Percentiles rank a stretch among this genome's conserved stretches.
These are phyloP conservation scores for Zelleria hepariella DNA, from an alignment of 2,888 invertebrate genomes.

Conservation along the genomic window DNA sequence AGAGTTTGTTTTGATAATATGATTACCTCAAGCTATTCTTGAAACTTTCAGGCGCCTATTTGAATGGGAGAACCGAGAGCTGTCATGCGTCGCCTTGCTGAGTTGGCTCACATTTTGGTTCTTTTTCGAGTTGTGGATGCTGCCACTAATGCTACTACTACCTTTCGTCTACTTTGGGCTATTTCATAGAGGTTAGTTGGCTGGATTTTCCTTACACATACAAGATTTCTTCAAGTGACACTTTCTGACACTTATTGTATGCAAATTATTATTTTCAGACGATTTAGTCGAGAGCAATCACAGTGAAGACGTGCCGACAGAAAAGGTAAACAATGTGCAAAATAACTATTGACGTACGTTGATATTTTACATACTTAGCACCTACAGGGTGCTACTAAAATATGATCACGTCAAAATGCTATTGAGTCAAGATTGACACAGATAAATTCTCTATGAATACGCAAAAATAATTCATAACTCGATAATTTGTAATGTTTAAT, in stretches of 20 bases:
- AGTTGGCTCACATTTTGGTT: constrained; percentile 57
- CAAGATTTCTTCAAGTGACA: no score
- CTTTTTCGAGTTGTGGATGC: constrained; percentile 58
- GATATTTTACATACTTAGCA: background rate
- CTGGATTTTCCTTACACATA: no score
- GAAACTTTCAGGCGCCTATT: constrained; percentile 37
- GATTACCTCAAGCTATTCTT: no score
- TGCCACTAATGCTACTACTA: constrained; percentile 38
- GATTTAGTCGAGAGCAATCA: background rate
- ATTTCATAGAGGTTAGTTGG: constrained; percentile 19
- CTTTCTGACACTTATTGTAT: background rate
- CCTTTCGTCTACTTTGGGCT: constrained; percentile 33
- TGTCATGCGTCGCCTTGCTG: constrained; percentile 39
- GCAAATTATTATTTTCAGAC: background rate
- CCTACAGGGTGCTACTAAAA: background rate
- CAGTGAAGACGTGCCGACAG: background rate
- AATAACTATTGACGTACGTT: background rate
- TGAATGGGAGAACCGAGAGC: constrained; percentile 57
- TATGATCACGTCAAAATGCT: no score
- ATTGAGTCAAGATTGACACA: no score
- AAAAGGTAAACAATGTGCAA: background rate
- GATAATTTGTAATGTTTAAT: no score
- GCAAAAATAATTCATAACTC: no score
- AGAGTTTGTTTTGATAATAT: no score
- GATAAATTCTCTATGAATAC: no score